Percentiles rank a stretch among this genome's conserved stretches.
Conservation (phyloP, 2,888 invertebrate genomes). For the Limenitis camilla region DNA sequence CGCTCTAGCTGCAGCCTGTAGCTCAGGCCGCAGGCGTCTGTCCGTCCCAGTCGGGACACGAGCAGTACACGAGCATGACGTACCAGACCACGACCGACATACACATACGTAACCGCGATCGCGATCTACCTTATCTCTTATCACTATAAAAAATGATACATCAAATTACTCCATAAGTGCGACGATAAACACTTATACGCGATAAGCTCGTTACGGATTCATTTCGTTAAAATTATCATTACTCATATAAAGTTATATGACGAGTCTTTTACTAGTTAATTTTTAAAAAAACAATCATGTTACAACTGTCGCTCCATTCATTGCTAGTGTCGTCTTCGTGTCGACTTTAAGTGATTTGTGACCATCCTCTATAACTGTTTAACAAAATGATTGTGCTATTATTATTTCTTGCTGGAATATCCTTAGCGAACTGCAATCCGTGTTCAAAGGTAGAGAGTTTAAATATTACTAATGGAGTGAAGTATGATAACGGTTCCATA, state of each 20-base stretch:
- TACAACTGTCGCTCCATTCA: not conserved
- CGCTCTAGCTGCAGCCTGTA: not conserved
- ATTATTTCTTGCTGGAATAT: slow-evolving; percentile 22
- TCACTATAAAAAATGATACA: slow-evolving; percentile 59
- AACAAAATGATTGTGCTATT: slow-evolving; percentile 23
- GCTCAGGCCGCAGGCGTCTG: too few relatives aligned
- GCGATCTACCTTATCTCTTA: slow-evolving; percentile 51
- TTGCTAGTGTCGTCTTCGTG: not conserved
- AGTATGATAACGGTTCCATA: slow-evolving; percentile 44
- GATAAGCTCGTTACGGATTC: slow-evolving; percentile 41
- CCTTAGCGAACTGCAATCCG: slow-evolving; percentile 26
- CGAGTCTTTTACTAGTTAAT: slow-evolving; percentile 3
- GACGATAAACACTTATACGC: slow-evolving; percentile 47
- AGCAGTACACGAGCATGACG: slow-evolving; percentile 27
- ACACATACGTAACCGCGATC: slow-evolving; percentile 21
- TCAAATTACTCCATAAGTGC: slow-evolving; percentile 56
- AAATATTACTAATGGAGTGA: slow-evolving; percentile 46
- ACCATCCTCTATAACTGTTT: not conserved
- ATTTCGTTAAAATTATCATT: slow-evolving; percentile 35
- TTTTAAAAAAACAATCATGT: slow-evolving; percentile 2
- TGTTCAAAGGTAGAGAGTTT: slow-evolving; percentile 49
- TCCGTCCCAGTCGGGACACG: slow-evolving; percentile 29
- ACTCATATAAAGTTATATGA: slow-evolving; percentile 23
- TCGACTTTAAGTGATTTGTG: not conserved
- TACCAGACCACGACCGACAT: slow-evolving; percentile 5